These are phyloP conservation scores for Dichetophora obliterata DNA, from an alignment of 2,888 invertebrate species.

Conservation along the genomic window DNA sequence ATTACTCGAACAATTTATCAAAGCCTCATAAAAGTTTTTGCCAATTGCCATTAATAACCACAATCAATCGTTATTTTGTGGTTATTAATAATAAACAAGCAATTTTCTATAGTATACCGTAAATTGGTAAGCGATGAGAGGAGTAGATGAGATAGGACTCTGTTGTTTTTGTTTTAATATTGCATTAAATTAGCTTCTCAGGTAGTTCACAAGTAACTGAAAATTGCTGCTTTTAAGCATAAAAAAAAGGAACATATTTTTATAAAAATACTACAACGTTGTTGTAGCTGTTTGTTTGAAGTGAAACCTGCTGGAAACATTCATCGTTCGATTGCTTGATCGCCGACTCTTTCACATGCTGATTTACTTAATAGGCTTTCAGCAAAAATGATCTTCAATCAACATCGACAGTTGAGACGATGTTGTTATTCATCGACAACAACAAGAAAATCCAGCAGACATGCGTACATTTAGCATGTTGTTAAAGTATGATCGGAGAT, in stretches of 20 bases:
- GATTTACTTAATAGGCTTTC: conserved; percentile 66
- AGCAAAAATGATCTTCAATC: conserved; percentile 50
- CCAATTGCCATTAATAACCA: conserved; percentile 30
- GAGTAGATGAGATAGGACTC: not conserved
- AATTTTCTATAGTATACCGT: conserved; percentile 17
- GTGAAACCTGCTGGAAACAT: not conserved
- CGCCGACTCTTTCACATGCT: conserved; percentile 39
- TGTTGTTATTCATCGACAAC: conserved; percentile 4
- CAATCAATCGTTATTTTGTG: conserved; percentile 24
- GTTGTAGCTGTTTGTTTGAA: conserved; percentile 5
- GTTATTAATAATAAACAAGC: conserved; percentile 33
- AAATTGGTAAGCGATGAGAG: conserved; percentile 2
- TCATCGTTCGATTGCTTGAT: conserved; percentile 43
- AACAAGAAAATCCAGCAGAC: not conserved
- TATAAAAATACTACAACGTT: not conserved
- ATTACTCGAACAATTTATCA: conserved; percentile 10
- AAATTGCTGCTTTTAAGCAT: conserved; percentile 58
- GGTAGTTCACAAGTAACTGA: conserved; percentile 68
- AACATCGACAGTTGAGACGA: conserved; percentile 39
- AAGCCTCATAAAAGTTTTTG: conserved; percentile 13
- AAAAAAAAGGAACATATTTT: conserved; percentile 24
- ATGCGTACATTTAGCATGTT: conserved; percentile 67
- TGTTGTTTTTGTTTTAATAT: not conserved
- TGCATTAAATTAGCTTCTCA: conserved; percentile 63
- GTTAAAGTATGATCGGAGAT: conserved; percentile 67